These are phyloP conservation scores for Paradisaea rubra DNA, from an alignment of 2,113 vertebrate genomes.

Conservation along the genomic window DNA sequence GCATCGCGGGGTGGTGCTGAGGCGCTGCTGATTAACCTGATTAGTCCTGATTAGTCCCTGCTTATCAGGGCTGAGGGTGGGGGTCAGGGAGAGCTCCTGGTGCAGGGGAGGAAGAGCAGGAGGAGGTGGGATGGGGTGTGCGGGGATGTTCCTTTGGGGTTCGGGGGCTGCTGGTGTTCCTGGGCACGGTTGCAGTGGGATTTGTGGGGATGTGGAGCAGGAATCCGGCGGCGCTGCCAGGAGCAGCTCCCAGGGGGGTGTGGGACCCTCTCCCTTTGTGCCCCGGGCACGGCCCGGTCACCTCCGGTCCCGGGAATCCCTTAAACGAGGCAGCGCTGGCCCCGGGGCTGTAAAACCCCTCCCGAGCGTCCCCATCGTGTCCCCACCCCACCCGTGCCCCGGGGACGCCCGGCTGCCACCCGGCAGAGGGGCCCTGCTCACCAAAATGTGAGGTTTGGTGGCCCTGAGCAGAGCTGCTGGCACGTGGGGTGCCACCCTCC, in stretches of 20 bases:
- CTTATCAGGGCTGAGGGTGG: neutral
- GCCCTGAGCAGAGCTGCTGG: rapidly evolving
- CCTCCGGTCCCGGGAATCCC: neutral
- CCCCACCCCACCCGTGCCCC: rapidly evolving
- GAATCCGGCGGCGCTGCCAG: rapidly evolving
- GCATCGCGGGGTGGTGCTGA: neutral
- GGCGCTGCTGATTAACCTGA: neutral
- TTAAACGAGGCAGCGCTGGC: neutral
- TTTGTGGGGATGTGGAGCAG: neutral
- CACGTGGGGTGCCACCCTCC: rapidly evolving
- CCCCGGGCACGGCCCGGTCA: neutral
- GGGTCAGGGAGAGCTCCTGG: rapidly evolving
- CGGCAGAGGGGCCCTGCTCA: neutral
- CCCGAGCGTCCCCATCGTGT: neutral
- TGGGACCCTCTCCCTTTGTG: neutral
- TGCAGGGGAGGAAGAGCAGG: neutral
- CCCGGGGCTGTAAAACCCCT: rapidly evolving
- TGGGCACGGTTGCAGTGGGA: rapidly evolving
- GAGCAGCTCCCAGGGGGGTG: neutral
- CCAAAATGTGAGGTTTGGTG: neutral
- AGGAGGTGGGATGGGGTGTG: rapidly evolving
- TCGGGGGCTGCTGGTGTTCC: rapidly evolving
- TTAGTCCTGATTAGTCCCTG: neutral
- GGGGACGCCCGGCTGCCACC: neutral
- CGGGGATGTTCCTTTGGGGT: rapidly evolving